Evolutionary conservation across 2,113 vertebrate species (phyloP).

Genomic region (Isichthys henryi): DNA sequence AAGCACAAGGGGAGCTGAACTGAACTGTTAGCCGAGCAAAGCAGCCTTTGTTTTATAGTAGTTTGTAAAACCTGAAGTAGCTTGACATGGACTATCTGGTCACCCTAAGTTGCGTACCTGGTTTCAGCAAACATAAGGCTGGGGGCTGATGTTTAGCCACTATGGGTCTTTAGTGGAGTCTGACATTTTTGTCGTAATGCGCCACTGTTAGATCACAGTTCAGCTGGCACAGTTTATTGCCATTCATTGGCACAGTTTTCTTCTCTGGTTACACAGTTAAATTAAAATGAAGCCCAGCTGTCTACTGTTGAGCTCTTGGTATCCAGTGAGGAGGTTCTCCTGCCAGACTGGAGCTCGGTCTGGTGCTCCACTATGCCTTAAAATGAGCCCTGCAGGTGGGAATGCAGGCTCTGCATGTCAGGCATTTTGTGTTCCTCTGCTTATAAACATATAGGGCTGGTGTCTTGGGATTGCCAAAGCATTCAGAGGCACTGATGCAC

Average conservation of each 20-base stretch:
- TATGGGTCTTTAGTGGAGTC: background rate
- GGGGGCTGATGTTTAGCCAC: background rate
- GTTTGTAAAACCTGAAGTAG: background rate
- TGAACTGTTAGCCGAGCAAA: background rate
- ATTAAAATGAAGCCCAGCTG: constrained; percentile 24
- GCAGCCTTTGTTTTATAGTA: background rate
- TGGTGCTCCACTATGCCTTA: background rate
- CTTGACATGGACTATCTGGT: background rate
- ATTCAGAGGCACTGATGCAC: background rate
- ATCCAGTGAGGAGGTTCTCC: background rate
- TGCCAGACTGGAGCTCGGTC: background rate
- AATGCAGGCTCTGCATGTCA: background rate
- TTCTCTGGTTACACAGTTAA: background rate
- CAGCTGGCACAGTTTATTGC: background rate
- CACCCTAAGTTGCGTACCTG: background rate
- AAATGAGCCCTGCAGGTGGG: background rate
- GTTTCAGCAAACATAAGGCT: background rate
- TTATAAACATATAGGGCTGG: background rate
- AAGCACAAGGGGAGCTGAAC: background rate
- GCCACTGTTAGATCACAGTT: background rate
- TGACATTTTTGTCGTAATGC: background rate
- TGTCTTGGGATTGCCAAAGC: background rate
- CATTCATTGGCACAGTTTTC: background rate
- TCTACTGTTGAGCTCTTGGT: background rate
- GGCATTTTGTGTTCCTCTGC: background rate